phyloP scores from a whole-genome alignment of 2,888 invertebrate species.

The Dolichomitus sp. region DNA sequence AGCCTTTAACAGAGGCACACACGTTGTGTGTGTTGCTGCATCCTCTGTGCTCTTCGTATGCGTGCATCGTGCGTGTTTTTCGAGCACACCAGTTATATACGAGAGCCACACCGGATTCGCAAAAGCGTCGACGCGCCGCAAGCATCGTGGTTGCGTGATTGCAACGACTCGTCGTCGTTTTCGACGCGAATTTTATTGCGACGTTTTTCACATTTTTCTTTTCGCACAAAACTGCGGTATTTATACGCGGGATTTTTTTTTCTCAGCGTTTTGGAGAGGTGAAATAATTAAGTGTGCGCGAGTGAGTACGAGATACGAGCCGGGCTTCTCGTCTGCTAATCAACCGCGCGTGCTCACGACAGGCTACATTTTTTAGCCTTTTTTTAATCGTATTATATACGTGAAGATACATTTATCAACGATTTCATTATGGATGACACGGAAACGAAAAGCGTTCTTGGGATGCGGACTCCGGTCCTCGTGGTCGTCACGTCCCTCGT shows the following conservation, averaged over 20 bases:
- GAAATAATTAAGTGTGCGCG: not conserved
- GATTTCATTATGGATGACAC: conserved; percentile 62
- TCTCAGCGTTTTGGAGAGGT: not conserved
- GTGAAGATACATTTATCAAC: conserved; percentile 7
- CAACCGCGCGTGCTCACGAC: not conserved
- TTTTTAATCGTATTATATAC: not conserved
- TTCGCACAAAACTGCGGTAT: not conserved
- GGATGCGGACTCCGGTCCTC: conserved; percentile 62
- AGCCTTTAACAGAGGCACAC: not conserved
- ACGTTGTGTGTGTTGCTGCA: conserved; percentile 1
- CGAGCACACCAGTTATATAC: not conserved
- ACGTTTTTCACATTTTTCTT: not conserved
- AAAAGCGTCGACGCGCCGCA: conserved; percentile 7
- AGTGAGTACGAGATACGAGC: not conserved
- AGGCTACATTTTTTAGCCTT: not conserved
- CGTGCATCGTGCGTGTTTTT: conserved; percentile 46
- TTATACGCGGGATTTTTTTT: not conserved
- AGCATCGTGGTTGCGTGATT: conserved; percentile 67
- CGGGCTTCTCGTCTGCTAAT: not conserved
- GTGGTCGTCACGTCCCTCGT: conserved; percentile 68
- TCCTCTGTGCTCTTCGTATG: conserved; percentile 13
- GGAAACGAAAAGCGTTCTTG: conserved; percentile 52
- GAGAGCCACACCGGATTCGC: conserved; percentile 27
- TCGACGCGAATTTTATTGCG: conserved; percentile 12
- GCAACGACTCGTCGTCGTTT: conserved; percentile 34